Conservation (phyloP, 2,113 vertebrate species). For the Ammodytes marinus region DNA sequence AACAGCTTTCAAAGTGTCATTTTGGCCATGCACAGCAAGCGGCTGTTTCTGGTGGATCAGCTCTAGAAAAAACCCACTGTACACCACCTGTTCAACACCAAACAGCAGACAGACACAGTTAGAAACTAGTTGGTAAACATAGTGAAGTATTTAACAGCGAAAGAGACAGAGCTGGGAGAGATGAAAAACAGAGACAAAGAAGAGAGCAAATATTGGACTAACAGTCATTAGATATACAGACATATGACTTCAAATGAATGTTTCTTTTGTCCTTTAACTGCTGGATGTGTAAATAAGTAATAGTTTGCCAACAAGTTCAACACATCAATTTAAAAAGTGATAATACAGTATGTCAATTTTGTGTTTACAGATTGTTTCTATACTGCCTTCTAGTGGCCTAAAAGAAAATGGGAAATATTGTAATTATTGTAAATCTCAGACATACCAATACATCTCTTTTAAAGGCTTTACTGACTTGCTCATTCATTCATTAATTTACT, state of each 20-base stretch:
- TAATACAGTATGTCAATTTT: too few species aligned
- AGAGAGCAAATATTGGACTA: not conserved
- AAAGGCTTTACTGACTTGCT: not conserved
- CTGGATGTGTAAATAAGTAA: not conserved
- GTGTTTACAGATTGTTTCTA: not conserved
- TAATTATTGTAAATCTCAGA: too few species aligned
- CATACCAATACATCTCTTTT: too few species aligned
- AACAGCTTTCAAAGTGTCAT: not conserved
- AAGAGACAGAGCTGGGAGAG: not conserved
- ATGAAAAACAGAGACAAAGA: not conserved
- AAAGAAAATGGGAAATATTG: too few species aligned
- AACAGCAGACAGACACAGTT: too few species aligned
- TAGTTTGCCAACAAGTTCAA: too few species aligned
- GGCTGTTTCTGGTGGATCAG: not conserved
- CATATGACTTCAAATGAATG: not conserved
- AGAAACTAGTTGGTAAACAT: too few species aligned
- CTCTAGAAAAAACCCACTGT: not conserved
- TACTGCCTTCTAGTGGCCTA: not conserved
- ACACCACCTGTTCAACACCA: not conserved
- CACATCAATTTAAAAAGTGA: not conserved
- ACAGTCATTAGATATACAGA: not conserved
- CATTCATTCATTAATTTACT: constrained; percentile 11
- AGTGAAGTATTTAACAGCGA: not conserved
- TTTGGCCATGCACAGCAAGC: not conserved
- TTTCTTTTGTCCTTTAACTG: not conserved